A percentile compares a stretch with the other conserved stretches of the same genome.
Evolutionary conservation across 2,888 invertebrate species (phyloP).

Genomic region (Philereme vetulata): DNA sequence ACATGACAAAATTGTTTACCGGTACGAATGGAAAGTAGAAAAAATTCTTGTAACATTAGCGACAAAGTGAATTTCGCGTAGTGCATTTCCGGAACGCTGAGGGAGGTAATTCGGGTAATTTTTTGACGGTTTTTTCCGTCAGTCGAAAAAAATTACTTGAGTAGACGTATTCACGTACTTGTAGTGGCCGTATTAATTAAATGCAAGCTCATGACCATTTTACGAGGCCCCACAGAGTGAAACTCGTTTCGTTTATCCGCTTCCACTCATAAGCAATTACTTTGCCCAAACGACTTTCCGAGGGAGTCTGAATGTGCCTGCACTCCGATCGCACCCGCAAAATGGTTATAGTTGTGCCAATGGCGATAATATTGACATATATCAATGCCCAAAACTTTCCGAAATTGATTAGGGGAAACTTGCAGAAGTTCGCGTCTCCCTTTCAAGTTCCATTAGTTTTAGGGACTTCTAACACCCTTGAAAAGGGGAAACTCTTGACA

Average conservation of each 20-base stretch:
- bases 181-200: constrained; percentile 79
- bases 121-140: constrained; percentile 51
- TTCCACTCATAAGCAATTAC: constrained; percentile 82
- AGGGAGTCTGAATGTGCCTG: constrained; percentile 65
- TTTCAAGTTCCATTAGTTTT: no score
- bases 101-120: constrained; percentile 58
- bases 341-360: no score
- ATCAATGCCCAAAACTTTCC: no score
- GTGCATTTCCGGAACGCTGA: constrained; percentile 48
- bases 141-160: constrained; percentile 73
- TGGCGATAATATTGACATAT: no score
- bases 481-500: no score
- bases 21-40: constrained; percentile 13
- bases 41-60: constrained; percentile 33
- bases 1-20: no score
- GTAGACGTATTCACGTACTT: constrained; percentile 72
- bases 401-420: no score
- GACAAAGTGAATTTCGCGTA: constrained; percentile 43
- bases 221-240: constrained; percentile 72
- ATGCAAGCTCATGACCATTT: constrained; percentile 80
- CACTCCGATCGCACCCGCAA: no score
- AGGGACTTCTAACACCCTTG: no score
- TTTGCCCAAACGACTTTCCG: constrained; percentile 74
- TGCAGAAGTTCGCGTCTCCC: no score
- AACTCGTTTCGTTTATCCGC: constrained; percentile 80